Evolutionary conservation across 1,140 invertebrate species (phyloP), one percentile per base, ranked within the genome.

Genomic region (Tetramorium alpestre): DNA sequence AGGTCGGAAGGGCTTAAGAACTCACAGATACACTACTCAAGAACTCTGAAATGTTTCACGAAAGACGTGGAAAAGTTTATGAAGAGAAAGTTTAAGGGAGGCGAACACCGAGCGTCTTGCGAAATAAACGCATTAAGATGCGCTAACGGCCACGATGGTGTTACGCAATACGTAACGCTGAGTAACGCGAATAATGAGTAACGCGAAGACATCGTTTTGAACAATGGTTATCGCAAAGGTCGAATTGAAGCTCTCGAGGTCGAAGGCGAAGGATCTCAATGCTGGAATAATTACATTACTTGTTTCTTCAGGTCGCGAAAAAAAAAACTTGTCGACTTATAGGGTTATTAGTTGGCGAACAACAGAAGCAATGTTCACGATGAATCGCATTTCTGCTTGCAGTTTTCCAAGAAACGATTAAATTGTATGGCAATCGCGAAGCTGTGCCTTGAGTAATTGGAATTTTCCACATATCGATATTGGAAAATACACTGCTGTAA

Each of bases 1-100:
- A 85, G 87, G 62, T 70, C 75, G 75, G 86, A 78, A 88, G 62
- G 69, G 62, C 58, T 60, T 11, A 47, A 84, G 65, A 16, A 85
- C 72, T 28, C 54, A 18, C 65, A 18, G 64, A 56, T 22, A 4
- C n/a, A n/a, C 25, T 41, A 54, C 22, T 33, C 22, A 2, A 62
- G 41, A 11, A 22, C 3, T 22, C 18, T 51, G 38, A 75, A 75
- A 75, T 54, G 44, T 87, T 72, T 47, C 69, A 41, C 22, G 11
- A 16, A 11, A 8, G 3, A 13, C n/a, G 13, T 3, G n/a, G 16
- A 6, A 54, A 54, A 77, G 8, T 54, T n/a, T 3, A 13, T 7
- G 11, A 33, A 62, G n/a, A 56, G 22, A 56, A 49, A 75, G 47
- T 33, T 10, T 28, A 11, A 81, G 11, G 16, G 3, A 49, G 10